phyloP scores from a whole-genome alignment of 2,888 invertebrate species.

The Macrosiphum euphorbiae region DNA sequence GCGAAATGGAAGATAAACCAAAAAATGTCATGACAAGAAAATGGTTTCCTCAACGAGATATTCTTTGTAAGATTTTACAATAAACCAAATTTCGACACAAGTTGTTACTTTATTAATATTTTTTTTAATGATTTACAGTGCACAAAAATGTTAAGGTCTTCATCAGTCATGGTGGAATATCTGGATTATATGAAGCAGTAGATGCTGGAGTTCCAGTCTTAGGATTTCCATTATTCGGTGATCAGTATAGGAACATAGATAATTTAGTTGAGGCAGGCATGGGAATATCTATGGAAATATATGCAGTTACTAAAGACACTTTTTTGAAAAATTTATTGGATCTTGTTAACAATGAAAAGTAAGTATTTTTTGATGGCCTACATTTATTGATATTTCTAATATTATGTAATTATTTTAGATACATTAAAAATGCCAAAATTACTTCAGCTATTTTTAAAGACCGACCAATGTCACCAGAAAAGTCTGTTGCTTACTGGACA shows the following conservation, averaged over 20 bases:
- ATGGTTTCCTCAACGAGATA: background rate
- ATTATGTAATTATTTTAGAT: background rate
- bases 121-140: background rate
- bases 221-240: background rate
- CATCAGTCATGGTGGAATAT: background rate
- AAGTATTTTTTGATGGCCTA: background rate
- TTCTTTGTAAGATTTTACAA: background rate
- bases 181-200: background rate
- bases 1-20: background rate
- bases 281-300: background rate
- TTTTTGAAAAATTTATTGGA: background rate
- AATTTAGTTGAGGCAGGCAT: background rate
- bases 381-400: background rate
- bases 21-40: background rate
- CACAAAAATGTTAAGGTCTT: background rate
- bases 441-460: background rate
- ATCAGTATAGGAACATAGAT: background rate
- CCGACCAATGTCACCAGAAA: background rate
- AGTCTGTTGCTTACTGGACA: background rate
- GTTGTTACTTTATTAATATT: background rate
- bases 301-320: background rate
- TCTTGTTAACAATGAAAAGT: background rate
- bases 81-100: background rate
- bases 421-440: background rate
- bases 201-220: background rate